Conservation (phyloP, 1,140 invertebrate genomes). For the Lordiphosa stackelbergi region DNA sequence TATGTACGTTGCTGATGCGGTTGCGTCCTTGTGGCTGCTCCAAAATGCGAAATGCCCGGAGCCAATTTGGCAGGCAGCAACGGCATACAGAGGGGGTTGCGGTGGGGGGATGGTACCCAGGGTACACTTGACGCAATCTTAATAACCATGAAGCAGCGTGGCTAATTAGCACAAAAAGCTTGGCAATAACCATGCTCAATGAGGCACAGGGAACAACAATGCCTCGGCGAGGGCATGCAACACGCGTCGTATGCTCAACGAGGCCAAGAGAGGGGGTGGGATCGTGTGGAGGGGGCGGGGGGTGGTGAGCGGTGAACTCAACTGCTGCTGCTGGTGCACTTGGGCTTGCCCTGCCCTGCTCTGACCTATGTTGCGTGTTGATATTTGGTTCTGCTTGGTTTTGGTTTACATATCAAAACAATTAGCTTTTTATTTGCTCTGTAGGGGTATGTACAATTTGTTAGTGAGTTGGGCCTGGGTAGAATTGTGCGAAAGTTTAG, state of each 20-base stretch:
- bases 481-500: neutral
- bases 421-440: slow-evolving; percentile 47
- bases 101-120: slow-evolving; percentile 25
- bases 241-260: slow-evolving; percentile 72
- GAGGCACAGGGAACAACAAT: slow-evolving; percentile 61
- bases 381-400: slow-evolving; percentile 61
- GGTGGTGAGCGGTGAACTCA: slow-evolving; percentile 14
- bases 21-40: slow-evolving; percentile 61
- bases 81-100: neutral
- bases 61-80: slow-evolving; percentile 29
- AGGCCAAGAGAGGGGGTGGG: slow-evolving; percentile 19
- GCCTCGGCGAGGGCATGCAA: slow-evolving; percentile 57
- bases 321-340: slow-evolving; percentile 2
- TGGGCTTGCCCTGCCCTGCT: slow-evolving; percentile 15
- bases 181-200: slow-evolving; percentile 76
- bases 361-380: slow-evolving; percentile 55
- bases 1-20: slow-evolving; percentile 17
- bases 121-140: slow-evolving; percentile 76
- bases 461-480: neutral
- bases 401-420: slow-evolving; percentile 72
- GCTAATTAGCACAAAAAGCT: slow-evolving; percentile 77
- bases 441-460: slow-evolving; percentile 9
- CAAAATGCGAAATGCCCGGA: slow-evolving; percentile 58
- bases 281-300: neutral
- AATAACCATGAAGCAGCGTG: slow-evolving; percentile 77